phyloP scores from a whole-genome alignment of 2,113 vertebrate species.

The Heterotilapia buettikoferi region DNA sequence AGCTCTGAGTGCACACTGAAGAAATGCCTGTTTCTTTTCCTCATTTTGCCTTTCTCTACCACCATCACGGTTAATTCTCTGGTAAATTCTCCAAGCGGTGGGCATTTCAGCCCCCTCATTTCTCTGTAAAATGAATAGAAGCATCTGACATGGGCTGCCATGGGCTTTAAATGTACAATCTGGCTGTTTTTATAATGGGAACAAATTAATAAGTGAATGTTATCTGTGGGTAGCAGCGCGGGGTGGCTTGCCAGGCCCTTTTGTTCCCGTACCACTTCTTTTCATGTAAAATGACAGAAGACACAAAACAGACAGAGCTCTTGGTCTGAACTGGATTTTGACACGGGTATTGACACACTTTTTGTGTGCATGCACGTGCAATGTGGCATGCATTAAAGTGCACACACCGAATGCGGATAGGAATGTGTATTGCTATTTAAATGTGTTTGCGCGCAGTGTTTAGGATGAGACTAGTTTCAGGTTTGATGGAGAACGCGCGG shows the following conservation, averaged over 20 bases:
- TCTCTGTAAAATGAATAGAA: conserved; percentile 29
- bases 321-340: conserved; percentile 30
- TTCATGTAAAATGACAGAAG: conserved; percentile 34
- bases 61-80: conserved; percentile 29
- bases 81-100: conserved; percentile 20
- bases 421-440: not conserved
- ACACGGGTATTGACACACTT: conserved; percentile 4
- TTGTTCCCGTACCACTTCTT: conserved; percentile 30
- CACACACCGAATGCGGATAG: not conserved
- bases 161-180: conserved; percentile 53
- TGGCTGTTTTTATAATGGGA: conserved; percentile 35
- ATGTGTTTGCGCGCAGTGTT: not conserved
- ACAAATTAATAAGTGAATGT: conserved; percentile 61
- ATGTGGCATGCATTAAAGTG: not conserved
- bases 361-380: not conserved
- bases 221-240: conserved; percentile 55
- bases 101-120: conserved; percentile 41
- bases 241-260: conserved; percentile 28
- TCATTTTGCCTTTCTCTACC: conserved; percentile 20
- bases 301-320: conserved; percentile 24
- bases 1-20: conserved; percentile 38
- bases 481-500: not conserved
- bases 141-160: conserved; percentile 49
- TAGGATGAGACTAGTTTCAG: not conserved
- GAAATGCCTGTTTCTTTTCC: conserved; percentile 6